Evolutionary conservation across 2,797 vertebrate species (phyloP).

Genomic region (Cossypha heuglini): DNA sequence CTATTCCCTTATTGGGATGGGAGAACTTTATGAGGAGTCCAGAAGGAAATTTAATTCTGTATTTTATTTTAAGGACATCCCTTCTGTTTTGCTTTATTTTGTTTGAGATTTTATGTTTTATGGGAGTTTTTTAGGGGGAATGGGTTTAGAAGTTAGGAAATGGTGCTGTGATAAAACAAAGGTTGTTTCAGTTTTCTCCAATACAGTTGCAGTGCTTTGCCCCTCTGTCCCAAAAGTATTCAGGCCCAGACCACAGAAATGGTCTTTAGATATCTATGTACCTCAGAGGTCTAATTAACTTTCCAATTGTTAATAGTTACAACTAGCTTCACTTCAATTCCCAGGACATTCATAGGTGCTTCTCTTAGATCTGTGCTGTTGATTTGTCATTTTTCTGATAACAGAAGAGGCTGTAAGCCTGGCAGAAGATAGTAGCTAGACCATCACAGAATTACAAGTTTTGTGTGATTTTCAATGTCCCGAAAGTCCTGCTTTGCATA

Average conservation of each 20-base stretch:
- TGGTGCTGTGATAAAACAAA: not conserved
- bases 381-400: not conserved
- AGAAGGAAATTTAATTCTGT: not conserved
- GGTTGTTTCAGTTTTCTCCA: not conserved
- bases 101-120: not conserved
- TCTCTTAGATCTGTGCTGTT: not conserved
- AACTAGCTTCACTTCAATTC: not conserved
- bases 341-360: not conserved
- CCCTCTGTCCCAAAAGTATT: not conserved
- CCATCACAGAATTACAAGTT: not conserved
- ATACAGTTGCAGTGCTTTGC: not conserved
- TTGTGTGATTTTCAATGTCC: not conserved
- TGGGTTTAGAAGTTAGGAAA: not conserved
- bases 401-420: not conserved
- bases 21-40: not conserved
- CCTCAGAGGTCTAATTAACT: not conserved
- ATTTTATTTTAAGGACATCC: not conserved
- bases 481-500: not conserved
- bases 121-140: not conserved
- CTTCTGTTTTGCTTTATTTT: not conserved
- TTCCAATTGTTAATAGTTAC: not conserved
- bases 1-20: not conserved
- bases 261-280: not conserved
- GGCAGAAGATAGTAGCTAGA: not conserved
- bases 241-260: not conserved